Evolutionary conservation across 2,797 vertebrate genomes (phyloP), one percentile per base, ranked within the genome.

Genomic region (Betta splendens): DNA sequence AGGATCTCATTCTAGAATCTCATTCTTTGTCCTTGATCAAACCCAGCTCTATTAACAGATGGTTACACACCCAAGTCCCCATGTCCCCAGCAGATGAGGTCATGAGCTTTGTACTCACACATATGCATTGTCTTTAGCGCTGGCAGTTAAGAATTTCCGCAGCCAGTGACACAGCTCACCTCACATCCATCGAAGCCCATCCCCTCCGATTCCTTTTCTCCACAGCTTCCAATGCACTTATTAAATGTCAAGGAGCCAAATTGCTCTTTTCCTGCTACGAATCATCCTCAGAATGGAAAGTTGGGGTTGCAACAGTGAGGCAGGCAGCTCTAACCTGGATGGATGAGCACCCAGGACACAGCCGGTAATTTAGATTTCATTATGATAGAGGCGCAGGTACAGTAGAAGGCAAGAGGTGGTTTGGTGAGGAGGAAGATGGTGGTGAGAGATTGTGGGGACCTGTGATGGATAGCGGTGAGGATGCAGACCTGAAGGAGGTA

Each of bases 291-390:
- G 47, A 55, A 51, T 25, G 39, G 58, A 47, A 58, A 7, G 59
- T 13, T 35, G 9, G 52, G 54, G 55, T n/a, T 53, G 51, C 59
- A 43, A 23, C 43, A 5, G 51, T 11, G 21, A 57, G 31, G 44
- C 61, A 32, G 65, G 60, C 47, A 0, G 49, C 42, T 40, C 51
- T 45, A 51, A 69, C 67, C 48, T 45, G 62, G 63, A 84, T 77
- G 65, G 74, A 80, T 62, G 65, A 72, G 72, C 36, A 20, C n/a
- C 65, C 57, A 9, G 74, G 71, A 84, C 75, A 77, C 74, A 63
- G 72, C 64, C 70, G 67, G 73, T 77, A 77, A 89, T 87, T 87
- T 87, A 87, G 87, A 87, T 89, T 84, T 84, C 80, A 86, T 86
- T 86, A 87, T 20, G 86, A 88, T 89, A 89, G 61, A 13, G 11